Conservation (phyloP, 2,888 invertebrate species). For the Ormia ochracea region DNA sequence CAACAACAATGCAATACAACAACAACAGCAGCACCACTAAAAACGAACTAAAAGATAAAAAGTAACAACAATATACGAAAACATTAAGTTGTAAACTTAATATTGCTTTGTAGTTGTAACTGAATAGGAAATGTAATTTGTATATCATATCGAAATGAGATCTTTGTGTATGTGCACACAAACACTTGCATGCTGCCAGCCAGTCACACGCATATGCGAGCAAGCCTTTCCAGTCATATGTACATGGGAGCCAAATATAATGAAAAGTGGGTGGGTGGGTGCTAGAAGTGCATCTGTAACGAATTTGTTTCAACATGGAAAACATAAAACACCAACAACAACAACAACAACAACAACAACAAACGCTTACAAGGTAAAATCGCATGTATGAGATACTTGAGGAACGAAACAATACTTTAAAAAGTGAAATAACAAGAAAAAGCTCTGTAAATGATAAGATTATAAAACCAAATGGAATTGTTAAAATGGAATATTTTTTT, state of each 20-base stretch:
- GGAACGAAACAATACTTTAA: background rate
- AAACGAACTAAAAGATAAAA: background rate
- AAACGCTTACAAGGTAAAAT: conserved; percentile 49
- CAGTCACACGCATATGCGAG: too few species aligned
- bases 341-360: background rate
- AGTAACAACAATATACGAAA: conserved; percentile 13
- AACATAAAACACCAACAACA: background rate
- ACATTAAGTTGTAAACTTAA: conserved; percentile 56
- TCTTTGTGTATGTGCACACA: background rate
- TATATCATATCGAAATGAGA: conserved; percentile 33
- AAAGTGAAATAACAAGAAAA: background rate
- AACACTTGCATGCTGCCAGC: too few species aligned
- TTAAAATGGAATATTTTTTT: background rate
- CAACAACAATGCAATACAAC: conserved; percentile 6
- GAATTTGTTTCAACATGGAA: conserved; percentile 11
- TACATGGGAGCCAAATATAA: background rate
- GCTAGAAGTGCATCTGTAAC: conserved; percentile 45
- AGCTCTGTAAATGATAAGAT: conserved; percentile 16
- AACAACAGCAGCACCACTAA: too few species aligned
- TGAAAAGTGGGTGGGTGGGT: conserved; percentile 48
- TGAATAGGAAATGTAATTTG: conserved; percentile 60
- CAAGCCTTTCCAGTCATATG: background rate
- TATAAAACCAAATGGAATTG: conserved; percentile 3
- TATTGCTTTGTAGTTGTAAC: conserved; percentile 40
- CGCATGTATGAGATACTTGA: conserved; percentile 22